Evolutionary conservation across 2,888 invertebrate genomes (phyloP), one percentile per base, ranked within the genome.

Genomic region (Lissonota sp.): DNA sequence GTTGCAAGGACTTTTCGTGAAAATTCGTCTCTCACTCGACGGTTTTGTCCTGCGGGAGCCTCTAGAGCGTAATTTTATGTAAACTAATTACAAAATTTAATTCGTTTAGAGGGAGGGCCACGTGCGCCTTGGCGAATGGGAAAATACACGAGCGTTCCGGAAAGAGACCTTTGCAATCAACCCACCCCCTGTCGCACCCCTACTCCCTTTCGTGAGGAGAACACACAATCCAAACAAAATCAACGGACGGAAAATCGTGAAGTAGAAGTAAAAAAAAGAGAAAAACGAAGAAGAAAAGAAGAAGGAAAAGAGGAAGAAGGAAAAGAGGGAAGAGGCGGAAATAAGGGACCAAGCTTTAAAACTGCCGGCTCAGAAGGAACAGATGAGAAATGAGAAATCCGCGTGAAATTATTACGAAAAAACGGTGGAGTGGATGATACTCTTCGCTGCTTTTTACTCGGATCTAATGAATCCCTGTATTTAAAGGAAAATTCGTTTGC

Each of bases 21-120:
- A 44, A 44, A 16, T 49, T 42, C 14, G 39, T 70, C 39, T 5
- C 53, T 12, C 49, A 37, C 12, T 51, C 14, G 37, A 0, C 46
- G 26, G 40, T 40, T 44, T n/a, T 51, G 46, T 57, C 37, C 10
- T 37, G 16, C 5, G 5, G 14, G 7, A 62, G 12, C 58, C 16
- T 51, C 16, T 14, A 37, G 46, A 60, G 57, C 80, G 85, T 87
- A 86, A 88, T 89, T 88, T 87, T 86, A 85, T 86, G 88, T 87
- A 87, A 88, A 89, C 87, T 88, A 88, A 89, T 89, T 88, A 88
- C 79, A 74, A 80, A 84, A 67, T 66, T 81, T 89, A 88, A 90
- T 88, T 87, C 82, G 86, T 87, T 86, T 84, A 84, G 74, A 58
- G 84, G 83, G 16, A 67, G 82, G 46, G 60, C 73, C 79, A 83